These are phyloP conservation scores for Anticlea derivata DNA, from an alignment of 2,888 invertebrate species.

Conservation along the genomic window DNA sequence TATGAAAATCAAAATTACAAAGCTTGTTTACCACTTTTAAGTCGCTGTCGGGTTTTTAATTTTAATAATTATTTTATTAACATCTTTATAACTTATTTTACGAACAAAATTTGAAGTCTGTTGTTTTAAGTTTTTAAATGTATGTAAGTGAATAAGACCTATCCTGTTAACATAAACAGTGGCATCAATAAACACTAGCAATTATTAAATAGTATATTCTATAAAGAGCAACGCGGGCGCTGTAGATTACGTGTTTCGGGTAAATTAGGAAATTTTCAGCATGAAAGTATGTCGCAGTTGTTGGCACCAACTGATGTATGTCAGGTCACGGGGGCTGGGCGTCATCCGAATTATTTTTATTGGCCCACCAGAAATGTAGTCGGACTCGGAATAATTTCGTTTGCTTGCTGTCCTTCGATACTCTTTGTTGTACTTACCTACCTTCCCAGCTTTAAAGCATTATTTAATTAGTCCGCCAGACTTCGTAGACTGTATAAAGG, in stretches of 20 bases:
- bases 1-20: too few relatives aligned
- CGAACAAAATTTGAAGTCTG: too few relatives aligned
- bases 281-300: conserved; percentile 67
- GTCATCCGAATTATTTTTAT: conserved; percentile 71
- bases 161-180: too few relatives aligned
- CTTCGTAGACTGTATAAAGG: conserved; percentile 1
- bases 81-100: too few relatives aligned
- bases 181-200: too few relatives aligned
- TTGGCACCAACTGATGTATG: conserved; percentile 65
- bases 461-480: neutral
- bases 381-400: conserved; percentile 40
- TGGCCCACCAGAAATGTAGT: conserved; percentile 51
- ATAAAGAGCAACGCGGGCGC: neutral
- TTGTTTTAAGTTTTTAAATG: too few relatives aligned
- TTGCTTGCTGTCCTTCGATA: neutral
- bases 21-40: too few relatives aligned
- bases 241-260: conserved; percentile 31
- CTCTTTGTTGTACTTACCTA: neutral
- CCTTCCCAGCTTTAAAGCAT: neutral
- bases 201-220: too few relatives aligned
- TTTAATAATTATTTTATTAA: too few relatives aligned
- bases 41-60: too few relatives aligned
- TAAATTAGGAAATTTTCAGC: conserved; percentile 55
- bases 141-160: too few relatives aligned
- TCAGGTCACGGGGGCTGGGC: conserved; percentile 65